These are phyloP conservation scores for Astur gentilis DNA, from an alignment of 2,113 vertebrate genomes.

Conservation along the genomic window DNA sequence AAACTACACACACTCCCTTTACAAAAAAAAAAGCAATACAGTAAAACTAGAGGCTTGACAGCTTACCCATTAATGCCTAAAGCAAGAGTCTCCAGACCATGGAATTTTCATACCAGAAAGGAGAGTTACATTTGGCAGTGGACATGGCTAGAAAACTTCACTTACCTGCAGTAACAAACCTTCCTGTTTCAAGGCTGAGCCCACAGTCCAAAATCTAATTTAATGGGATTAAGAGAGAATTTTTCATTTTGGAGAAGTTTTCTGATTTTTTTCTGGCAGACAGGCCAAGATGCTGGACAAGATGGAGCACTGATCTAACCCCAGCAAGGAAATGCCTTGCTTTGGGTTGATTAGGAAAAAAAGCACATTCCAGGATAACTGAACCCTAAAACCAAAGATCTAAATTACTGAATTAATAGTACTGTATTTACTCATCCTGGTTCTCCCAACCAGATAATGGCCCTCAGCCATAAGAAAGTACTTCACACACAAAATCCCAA, in stretches of 20 bases:
- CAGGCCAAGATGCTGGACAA: background rate
- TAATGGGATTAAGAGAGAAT: background rate
- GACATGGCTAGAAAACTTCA: background rate
- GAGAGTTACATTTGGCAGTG: background rate
- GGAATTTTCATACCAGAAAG: constrained; percentile 7
- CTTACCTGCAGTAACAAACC: background rate
- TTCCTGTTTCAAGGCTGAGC: background rate
- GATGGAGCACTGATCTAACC: background rate
- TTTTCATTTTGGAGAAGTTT: background rate
- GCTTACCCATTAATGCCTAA: constrained; percentile 44
- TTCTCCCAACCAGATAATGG: background rate
- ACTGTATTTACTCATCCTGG: background rate
- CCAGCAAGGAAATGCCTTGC: background rate
- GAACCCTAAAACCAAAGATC: background rate
- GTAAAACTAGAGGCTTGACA: background rate
- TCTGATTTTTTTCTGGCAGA: background rate
- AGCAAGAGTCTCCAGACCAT: background rate
- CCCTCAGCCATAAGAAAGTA: background rate
- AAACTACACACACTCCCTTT: background rate
- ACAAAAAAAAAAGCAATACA: background rate
- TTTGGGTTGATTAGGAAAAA: background rate
- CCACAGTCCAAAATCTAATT: background rate
- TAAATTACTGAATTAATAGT: background rate
- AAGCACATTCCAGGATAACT: background rate
- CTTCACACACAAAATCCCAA: background rate